These are phyloP conservation scores for Streptopelia turtur DNA, from an alignment of 2,797 vertebrate genomes.

Conservation along the genomic window DNA sequence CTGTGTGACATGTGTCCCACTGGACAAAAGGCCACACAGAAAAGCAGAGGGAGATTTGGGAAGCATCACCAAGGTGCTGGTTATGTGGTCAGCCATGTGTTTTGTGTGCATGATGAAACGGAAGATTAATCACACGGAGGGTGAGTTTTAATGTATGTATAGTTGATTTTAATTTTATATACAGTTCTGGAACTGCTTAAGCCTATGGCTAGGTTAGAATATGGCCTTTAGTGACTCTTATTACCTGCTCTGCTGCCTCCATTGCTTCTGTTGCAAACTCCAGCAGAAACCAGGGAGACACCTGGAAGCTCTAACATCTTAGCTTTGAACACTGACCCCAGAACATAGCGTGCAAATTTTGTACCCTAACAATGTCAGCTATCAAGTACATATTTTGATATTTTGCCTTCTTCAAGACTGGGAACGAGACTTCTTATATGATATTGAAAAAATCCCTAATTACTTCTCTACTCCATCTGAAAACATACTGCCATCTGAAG, in stretches of 20 bases:
- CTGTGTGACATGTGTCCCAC: background rate
- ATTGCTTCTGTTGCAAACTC: background rate
- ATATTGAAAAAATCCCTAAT: background rate
- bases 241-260: background rate
- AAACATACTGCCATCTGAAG: background rate
- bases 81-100: background rate
- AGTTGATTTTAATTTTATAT: background rate
- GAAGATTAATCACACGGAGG: background rate
- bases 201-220: background rate
- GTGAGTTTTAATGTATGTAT: background rate
- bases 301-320: background rate
- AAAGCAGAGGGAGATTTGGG: fast-evolving
- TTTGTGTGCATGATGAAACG: background rate
- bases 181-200: background rate
- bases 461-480: background rate
- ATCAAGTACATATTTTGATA: background rate
- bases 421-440: background rate
- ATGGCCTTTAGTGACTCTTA: background rate
- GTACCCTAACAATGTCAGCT: background rate
- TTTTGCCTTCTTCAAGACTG: background rate
- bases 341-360: background rate
- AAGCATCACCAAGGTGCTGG: fast-evolving
- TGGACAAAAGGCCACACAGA: background rate
- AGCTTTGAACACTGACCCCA: background rate
- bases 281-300: background rate